A percentile compares a stretch with the other conserved stretches of the same genome.
phyloP scores from a whole-genome alignment of 2,113 vertebrate species.

The Lamprologus sp. region DNA sequence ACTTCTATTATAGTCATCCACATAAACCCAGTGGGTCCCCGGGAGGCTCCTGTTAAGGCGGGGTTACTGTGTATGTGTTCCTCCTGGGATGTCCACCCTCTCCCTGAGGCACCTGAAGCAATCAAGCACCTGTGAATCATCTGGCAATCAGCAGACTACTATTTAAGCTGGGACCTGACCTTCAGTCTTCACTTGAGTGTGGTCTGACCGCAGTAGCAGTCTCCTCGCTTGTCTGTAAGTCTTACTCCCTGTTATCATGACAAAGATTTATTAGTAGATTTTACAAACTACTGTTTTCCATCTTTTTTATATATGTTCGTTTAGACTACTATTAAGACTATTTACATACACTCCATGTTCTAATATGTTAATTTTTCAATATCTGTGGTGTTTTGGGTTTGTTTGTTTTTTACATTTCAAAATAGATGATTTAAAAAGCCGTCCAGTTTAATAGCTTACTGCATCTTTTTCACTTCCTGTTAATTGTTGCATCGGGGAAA shows the following conservation, averaged over 20 bases:
- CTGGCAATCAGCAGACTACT: background rate
- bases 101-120: background rate
- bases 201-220: accelerated
- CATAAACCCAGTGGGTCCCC: accelerated
- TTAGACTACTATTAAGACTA: background rate
- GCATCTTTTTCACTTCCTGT: background rate
- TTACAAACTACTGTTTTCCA: background rate
- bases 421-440: background rate
- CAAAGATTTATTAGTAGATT: background rate
- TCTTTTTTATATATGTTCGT: background rate
- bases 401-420: background rate
- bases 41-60: accelerated
- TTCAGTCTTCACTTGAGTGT: background rate
- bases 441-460: background rate
- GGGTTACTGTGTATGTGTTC: background rate
- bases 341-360: background rate
- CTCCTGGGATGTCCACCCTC: background rate
- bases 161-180: background rate
- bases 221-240: background rate
- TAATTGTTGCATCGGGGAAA: accelerated
- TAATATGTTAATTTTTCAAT: background rate
- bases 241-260: accelerated
- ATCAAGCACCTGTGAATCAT: background rate
- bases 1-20: background rate
- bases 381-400: background rate